These are phyloP conservation scores for Sebastes miniatus DNA, from an alignment of 2,797 vertebrate species.

Conservation along the genomic window DNA sequence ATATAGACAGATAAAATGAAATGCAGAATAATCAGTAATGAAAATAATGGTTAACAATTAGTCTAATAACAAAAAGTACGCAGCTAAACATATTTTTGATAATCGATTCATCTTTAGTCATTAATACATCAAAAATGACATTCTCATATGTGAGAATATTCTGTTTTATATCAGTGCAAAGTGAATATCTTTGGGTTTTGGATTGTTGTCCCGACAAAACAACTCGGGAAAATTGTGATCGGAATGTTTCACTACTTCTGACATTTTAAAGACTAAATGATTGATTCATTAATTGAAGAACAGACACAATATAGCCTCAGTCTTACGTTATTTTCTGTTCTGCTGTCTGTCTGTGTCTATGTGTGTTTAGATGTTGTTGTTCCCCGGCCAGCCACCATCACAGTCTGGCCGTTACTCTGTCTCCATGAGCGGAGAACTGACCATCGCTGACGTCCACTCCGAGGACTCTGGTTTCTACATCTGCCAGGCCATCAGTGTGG, in stretches of 20 bases:
- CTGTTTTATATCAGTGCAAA: neutral
- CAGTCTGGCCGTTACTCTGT: constrained; percentile 88
- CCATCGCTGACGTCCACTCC: constrained; percentile 84
- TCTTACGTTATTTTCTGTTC: neutral
- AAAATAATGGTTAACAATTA: neutral
- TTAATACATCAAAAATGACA: neutral
- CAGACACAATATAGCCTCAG: neutral
- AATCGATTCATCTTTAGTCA: neutral
- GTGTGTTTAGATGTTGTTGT: constrained; percentile 87
- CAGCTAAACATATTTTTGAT: neutral
- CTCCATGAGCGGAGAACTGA: constrained; percentile 89
- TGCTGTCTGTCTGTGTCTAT: constrained; percentile 11
- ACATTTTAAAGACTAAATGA: neutral
- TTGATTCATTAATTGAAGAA: neutral
- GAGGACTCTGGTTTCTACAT: constrained; percentile 93
- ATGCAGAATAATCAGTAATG: neutral
- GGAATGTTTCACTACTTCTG: neutral
- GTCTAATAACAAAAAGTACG: neutral
- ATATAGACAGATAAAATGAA: neutral
- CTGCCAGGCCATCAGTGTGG: constrained; percentile 97
- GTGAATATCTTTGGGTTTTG: neutral
- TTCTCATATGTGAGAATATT: neutral
- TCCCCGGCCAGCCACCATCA: constrained; percentile 88
- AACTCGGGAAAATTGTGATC: neutral
- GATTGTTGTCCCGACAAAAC: neutral